Percentiles rank a stretch among this genome's conserved stretches.
These are phyloP conservation scores for Perdix hodgsoniae DNA, from an alignment of 2,797 vertebrate genomes.

Conservation along the genomic window DNA sequence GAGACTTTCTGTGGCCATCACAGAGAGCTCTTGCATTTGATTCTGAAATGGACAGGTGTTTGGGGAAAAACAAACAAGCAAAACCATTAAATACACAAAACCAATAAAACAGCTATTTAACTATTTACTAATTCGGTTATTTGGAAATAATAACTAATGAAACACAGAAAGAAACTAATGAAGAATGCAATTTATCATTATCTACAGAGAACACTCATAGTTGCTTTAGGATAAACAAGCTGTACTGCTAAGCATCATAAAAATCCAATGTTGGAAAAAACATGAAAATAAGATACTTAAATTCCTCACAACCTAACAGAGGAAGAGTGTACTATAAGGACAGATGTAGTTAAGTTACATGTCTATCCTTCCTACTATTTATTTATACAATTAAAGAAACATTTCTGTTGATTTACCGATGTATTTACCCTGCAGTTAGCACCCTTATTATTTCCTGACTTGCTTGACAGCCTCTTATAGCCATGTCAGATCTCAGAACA, in stretches of 20 bases:
- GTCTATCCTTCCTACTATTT: neutral
- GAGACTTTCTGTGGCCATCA: slow-evolving; percentile 85
- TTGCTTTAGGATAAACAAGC: neutral
- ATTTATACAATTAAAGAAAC: neutral
- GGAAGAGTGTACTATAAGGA: neutral
- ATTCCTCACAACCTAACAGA: neutral
- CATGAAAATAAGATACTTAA: neutral
- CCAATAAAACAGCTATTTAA: neutral
- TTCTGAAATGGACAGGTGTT: slow-evolving; percentile 79
- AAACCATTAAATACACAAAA: neutral
- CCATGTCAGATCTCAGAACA: neutral
- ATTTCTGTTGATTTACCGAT: neutral
- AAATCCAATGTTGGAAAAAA: neutral
- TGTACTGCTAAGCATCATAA: neutral
- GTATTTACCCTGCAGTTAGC: neutral
- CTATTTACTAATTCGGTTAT: neutral
- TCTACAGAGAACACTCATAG: neutral
- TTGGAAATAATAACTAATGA: neutral
- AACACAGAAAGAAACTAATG: neutral
- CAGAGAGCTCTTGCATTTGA: slow-evolving; percentile 88
- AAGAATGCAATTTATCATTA: neutral
- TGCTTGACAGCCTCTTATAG: neutral
- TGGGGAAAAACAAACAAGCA: neutral
- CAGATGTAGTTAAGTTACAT: neutral
- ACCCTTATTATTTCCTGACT: neutral